Conservation (phyloP, 2,113 vertebrate species). For the Labeo catla region DNA sequence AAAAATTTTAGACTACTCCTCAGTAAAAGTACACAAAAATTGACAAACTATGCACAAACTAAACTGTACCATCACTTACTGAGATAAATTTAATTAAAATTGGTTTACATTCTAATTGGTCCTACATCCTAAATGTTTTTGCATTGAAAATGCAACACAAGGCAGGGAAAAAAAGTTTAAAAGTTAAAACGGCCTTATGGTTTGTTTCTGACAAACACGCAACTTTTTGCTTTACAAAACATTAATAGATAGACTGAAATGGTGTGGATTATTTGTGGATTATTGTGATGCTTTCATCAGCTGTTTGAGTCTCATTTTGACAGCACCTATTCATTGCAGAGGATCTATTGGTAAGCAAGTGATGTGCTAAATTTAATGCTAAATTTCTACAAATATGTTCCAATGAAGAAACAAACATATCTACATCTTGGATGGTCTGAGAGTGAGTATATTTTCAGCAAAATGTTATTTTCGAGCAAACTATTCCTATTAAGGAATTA, state of each 20-base stretch:
- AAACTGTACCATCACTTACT: not conserved
- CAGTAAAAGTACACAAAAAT: not conserved
- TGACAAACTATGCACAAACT: not conserved
- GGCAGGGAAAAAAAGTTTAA: not conserved
- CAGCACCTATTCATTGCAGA: too few relatives aligned
- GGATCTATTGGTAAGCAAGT: too few relatives aligned
- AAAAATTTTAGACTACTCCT: not conserved
- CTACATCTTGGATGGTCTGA: too few relatives aligned
- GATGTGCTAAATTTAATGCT: too few relatives aligned
- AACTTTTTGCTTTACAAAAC: not conserved
- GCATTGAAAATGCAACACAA: not conserved
- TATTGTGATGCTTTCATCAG: not conserved
- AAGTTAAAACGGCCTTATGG: too few relatives aligned
- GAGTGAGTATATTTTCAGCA: not conserved
- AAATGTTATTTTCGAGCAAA: too few relatives aligned
- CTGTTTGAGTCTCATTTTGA: not conserved
- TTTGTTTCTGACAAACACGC: not conserved
- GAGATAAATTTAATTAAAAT: not conserved
- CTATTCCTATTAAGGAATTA: not conserved
- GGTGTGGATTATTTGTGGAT: not conserved
- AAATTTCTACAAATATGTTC: too few relatives aligned
- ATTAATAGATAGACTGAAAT: not conserved
- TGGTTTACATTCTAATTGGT: not conserved
- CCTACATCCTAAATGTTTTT: not conserved
- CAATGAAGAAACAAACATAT: too few relatives aligned